These are phyloP conservation scores for Lumbricus terrestris DNA, from an alignment of 2,888 invertebrate genomes.

Conservation along the genomic window DNA sequence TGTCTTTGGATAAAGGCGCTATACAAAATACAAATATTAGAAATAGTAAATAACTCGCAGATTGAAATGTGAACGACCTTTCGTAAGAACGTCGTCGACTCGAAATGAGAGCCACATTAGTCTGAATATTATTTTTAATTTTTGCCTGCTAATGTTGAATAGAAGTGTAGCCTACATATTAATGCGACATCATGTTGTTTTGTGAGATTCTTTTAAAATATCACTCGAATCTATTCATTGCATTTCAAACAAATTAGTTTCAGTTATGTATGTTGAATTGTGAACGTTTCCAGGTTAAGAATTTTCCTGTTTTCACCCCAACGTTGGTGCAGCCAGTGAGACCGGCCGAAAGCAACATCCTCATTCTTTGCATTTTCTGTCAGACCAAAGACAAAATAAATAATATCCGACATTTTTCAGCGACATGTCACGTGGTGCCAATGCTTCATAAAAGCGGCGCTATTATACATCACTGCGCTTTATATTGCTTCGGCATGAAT, in stretches of 20 bases:
- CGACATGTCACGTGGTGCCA: too few relatives aligned
- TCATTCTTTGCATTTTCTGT: background rate
- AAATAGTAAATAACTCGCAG: background rate
- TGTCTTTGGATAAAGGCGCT: background rate
- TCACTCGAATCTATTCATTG: background rate
- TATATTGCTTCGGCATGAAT: too few relatives aligned
- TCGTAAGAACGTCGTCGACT: background rate
- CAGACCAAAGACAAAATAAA: background rate
- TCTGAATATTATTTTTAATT: background rate
- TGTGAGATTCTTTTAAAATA: background rate
- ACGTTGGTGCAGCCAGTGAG: background rate
- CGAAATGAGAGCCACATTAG: background rate
- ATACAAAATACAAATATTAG: too few relatives aligned
- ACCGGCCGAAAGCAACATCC: background rate
- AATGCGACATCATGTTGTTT: too few relatives aligned
- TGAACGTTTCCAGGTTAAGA: background rate
- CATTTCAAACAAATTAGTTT: background rate
- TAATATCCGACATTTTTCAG: background rate
- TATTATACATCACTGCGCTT: background rate
- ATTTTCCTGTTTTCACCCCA: background rate
- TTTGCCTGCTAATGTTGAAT: background rate
- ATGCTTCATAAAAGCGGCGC: background rate
- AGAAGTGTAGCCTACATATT: too few relatives aligned
- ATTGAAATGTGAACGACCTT: background rate
- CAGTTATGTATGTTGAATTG: background rate